Evolutionary conservation across 2,113 vertebrate genomes (phyloP).

Genomic region (Rhinolophus ferrumequinum): DNA sequence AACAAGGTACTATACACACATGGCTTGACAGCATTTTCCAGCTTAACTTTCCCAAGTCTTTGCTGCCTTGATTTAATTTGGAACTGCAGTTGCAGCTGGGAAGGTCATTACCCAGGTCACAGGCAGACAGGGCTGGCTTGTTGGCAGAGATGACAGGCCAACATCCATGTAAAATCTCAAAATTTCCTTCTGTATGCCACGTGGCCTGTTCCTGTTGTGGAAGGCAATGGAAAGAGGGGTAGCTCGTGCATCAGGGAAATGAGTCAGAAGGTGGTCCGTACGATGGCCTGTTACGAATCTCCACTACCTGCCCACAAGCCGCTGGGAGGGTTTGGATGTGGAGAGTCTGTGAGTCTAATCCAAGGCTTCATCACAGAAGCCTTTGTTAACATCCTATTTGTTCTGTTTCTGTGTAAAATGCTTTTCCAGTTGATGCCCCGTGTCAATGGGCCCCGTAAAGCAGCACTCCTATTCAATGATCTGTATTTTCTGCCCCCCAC

Average conservation of each 20-base stretch:
- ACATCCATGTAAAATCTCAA: not conserved
- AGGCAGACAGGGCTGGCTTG: not conserved
- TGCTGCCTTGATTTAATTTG: not conserved
- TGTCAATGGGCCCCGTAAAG: too few species aligned
- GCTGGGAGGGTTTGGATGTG: not conserved
- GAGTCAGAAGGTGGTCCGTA: not conserved
- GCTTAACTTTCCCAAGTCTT: not conserved
- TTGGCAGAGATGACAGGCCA: not conserved
- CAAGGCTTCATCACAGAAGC: not conserved
- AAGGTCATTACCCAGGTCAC: not conserved
- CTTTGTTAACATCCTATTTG: too few species aligned
- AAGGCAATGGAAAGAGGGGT: not conserved
- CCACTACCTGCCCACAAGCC: not conserved
- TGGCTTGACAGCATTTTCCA: not conserved
- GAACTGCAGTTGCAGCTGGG: not conserved
- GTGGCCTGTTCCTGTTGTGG: not conserved
- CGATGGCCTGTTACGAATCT: not conserved
- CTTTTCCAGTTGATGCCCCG: accelerated
- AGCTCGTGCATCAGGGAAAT: not conserved
- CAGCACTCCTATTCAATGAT: not conserved
- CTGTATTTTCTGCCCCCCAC: not conserved
- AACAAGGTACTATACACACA: not conserved
- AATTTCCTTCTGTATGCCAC: too few species aligned
- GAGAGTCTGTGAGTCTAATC: not conserved
- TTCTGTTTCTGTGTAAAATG: not conserved